phyloP scores from a whole-genome alignment of 2,888 invertebrate species.

The Entomobrya proxima region DNA sequence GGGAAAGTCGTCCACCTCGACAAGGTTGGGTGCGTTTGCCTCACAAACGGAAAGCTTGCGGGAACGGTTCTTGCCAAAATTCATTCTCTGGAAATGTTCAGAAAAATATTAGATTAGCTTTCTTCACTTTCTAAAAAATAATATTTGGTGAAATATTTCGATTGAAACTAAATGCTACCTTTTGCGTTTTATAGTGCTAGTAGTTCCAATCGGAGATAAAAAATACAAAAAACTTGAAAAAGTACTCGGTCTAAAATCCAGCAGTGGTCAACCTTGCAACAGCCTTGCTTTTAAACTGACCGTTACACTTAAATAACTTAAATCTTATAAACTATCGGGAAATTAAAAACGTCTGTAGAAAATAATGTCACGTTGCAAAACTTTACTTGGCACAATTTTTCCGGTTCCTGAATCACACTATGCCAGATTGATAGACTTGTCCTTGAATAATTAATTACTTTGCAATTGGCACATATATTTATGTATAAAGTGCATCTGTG shows the following conservation, averaged over 20 bases:
- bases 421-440: background rate
- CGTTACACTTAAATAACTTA: background rate
- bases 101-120: background rate
- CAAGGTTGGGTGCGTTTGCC: background rate
- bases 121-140: background rate
- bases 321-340: background rate
- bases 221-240: too few relatives aligned
- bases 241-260: too few relatives aligned
- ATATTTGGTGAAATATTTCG: background rate
- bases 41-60: slow-evolving; percentile 61
- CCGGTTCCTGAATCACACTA: slow-evolving; percentile 52
- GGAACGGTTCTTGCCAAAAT: slow-evolving; percentile 4
- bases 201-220: too few relatives aligned
- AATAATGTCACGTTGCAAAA: slow-evolving; percentile 16
- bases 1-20: too few relatives aligned
- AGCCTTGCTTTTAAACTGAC: too few relatives aligned
- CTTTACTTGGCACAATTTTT: slow-evolving; percentile 23
- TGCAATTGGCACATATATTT: background rate
- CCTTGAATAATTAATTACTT: slow-evolving; percentile 23
- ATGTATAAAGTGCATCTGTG: background rate
- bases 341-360: background rate
- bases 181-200: too few relatives aligned
- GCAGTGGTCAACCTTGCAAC: too few relatives aligned
- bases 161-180: background rate
- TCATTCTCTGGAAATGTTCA: slow-evolving; percentile 20